These are phyloP conservation scores for Melikaiella ostensackeni DNA, from an alignment of 2,888 invertebrate species.

Conservation along the genomic window DNA sequence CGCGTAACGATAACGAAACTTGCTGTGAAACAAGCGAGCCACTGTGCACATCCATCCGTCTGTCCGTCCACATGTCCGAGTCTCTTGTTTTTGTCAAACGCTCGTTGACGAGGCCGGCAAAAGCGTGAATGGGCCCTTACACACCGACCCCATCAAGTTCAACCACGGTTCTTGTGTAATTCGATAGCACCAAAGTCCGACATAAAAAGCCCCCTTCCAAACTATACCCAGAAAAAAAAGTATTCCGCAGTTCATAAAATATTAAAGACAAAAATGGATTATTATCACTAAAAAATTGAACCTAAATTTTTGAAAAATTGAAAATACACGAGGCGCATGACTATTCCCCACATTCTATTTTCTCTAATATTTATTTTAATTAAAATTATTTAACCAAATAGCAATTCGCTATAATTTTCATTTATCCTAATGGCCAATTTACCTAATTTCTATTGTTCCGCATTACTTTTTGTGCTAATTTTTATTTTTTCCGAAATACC, in stretches of 20 bases:
- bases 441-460: too few species aligned
- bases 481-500: too few species aligned
- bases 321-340: too few species aligned
- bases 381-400: too few species aligned
- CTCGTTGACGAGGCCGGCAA: slow-evolving; percentile 53
- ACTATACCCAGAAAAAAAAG: neutral
- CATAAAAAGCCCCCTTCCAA: neutral
- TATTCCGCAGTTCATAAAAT: neutral
- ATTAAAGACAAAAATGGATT: neutral
- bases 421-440: too few species aligned
- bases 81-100: slow-evolving; percentile 65
- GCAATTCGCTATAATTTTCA: too few species aligned
- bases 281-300: neutral
- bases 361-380: too few species aligned
- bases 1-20: slow-evolving; percentile 51
- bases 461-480: too few species aligned
- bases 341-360: too few species aligned
- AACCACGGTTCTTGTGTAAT: slow-evolving; percentile 10
- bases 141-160: slow-evolving; percentile 19
- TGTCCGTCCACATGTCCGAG: slow-evolving; percentile 57
- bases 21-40: slow-evolving; percentile 50
- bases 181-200: slow-evolving; percentile 11
- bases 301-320: too few species aligned
- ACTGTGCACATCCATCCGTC: slow-evolving; percentile 53
- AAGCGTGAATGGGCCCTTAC: slow-evolving; percentile 35